These are phyloP conservation scores for Drosophila demipolita DNA, from an alignment of 2,888 invertebrate genomes.

Conservation along the genomic window DNA sequence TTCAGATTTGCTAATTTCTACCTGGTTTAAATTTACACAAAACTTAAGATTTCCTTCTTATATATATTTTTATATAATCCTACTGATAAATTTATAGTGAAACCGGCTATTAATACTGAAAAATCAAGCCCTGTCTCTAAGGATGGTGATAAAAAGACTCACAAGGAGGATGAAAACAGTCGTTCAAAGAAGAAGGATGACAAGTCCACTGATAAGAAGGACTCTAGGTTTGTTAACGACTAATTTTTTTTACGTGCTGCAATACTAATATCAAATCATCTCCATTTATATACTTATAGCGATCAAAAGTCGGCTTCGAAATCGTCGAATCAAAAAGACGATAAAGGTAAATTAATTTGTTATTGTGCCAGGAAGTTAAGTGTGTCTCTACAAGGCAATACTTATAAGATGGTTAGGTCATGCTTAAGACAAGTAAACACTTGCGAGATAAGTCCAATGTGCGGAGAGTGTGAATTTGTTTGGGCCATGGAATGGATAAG, in stretches of 20 bases:
- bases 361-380: constrained; percentile 50
- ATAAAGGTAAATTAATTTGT: constrained; percentile 84
- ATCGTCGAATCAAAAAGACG: constrained; percentile 82
- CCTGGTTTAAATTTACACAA: neutral
- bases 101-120: constrained; percentile 60
- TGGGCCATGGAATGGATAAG: constrained; percentile 42
- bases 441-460: constrained; percentile 39
- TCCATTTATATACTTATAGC: constrained; percentile 44
- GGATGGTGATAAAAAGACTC: constrained; percentile 75
- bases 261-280: constrained; percentile 10
- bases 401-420: constrained; percentile 41
- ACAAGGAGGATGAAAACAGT: constrained; percentile 69
- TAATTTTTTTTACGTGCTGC: neutral
- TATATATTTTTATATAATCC: neutral
- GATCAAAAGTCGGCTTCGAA: constrained; percentile 79
- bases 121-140: constrained; percentile 50
- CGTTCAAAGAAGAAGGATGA: constrained; percentile 84
- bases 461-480: constrained; percentile 82
- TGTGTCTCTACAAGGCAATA: constrained; percentile 47
- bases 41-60: neutral
- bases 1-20: neutral
- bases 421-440: constrained; percentile 49
- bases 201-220: constrained; percentile 86
- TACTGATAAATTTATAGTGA: constrained; percentile 52
- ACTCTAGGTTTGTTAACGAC: constrained; percentile 86